A percentile compares a stretch with the other conserved stretches of the same genome.
Evolutionary conservation across 1,140 invertebrate species (phyloP).

Genomic region (Cyrtorhinus lividipennis): DNA sequence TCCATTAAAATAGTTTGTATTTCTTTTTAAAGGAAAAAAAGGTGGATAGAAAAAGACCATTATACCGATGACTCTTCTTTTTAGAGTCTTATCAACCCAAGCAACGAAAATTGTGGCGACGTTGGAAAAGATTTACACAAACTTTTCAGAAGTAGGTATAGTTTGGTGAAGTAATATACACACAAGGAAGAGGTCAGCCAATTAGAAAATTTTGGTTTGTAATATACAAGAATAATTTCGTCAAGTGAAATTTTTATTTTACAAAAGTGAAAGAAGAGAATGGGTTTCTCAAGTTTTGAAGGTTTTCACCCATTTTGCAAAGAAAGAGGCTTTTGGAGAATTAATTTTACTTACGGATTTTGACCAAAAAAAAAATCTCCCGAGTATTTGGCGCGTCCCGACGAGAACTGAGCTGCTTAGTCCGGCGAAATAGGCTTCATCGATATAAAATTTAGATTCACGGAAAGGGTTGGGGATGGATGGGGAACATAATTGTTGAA

Average conservation of each 20-base stretch:
- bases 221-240: slow-evolving; percentile 10
- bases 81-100: not conserved
- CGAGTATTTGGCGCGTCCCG: slow-evolving; percentile 2
- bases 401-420: not conserved
- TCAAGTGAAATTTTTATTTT: slow-evolving; percentile 7
- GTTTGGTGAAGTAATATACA: not conserved
- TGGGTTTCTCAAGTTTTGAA: not conserved
- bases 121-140: not conserved
- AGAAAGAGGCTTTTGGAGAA: slow-evolving; percentile 1
- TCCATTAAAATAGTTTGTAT: too few relatives aligned
- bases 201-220: slow-evolving; percentile 1
- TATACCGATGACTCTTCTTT: slow-evolving; percentile 10
- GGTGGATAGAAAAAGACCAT: not conserved
- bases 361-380: not conserved
- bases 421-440: not conserved
- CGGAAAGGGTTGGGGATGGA: slow-evolving; percentile 1
- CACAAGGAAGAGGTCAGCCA: not conserved
- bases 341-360: not conserved
- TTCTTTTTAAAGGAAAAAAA: not conserved
- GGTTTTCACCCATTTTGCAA: not conserved
- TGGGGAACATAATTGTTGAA: slow-evolving; percentile 11
- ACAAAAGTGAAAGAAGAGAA: slow-evolving; percentile 8
- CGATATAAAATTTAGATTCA: not conserved
- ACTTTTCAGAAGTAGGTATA: not conserved
- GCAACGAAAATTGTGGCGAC: not conserved